A percentile compares a stretch with the other conserved stretches of the same genome.
Evolutionary conservation across 1,140 invertebrate species (phyloP).

Genomic region (Nebria ingens): DNA sequence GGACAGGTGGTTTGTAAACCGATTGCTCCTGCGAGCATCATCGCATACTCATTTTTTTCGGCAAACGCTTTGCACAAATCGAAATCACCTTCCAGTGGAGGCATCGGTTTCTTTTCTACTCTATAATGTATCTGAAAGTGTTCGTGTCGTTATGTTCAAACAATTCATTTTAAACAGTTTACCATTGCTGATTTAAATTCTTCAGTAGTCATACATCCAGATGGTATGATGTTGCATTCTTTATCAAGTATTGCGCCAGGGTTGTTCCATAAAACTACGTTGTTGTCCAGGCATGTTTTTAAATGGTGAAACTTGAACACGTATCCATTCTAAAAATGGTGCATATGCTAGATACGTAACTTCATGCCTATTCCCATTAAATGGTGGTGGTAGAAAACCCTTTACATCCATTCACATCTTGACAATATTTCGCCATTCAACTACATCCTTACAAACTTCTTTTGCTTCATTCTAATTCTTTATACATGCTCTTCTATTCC

Average conservation of each 20-base stretch:
- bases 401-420: too few species aligned
- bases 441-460: too few species aligned
- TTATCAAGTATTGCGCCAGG: neutral
- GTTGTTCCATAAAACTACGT: neutral
- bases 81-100: neutral
- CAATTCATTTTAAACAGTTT: neutral
- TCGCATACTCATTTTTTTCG: neutral
- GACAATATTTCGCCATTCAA: too few species aligned
- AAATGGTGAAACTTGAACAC: neutral
- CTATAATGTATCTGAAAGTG: neutral
- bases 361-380: too few species aligned
- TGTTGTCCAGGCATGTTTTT: neutral
- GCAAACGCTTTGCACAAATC: neutral
- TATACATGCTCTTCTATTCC: too few species aligned
- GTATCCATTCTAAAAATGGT: slow-evolving; percentile 2
- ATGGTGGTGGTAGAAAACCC: too few species aligned
- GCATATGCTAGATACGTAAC: too few species aligned
- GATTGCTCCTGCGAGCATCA: neutral
- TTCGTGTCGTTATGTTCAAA: neutral
- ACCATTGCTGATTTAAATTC: neutral
- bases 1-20: neutral
- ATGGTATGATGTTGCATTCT: neutral
- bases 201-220: neutral
- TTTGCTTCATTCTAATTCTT: too few species aligned
- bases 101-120: neutral